Percentiles rank a stretch among this genome's conserved stretches.
phyloP scores from a whole-genome alignment of 2,113 vertebrate genomes.

The Gnathonemus echidnorhynchus region DNA sequence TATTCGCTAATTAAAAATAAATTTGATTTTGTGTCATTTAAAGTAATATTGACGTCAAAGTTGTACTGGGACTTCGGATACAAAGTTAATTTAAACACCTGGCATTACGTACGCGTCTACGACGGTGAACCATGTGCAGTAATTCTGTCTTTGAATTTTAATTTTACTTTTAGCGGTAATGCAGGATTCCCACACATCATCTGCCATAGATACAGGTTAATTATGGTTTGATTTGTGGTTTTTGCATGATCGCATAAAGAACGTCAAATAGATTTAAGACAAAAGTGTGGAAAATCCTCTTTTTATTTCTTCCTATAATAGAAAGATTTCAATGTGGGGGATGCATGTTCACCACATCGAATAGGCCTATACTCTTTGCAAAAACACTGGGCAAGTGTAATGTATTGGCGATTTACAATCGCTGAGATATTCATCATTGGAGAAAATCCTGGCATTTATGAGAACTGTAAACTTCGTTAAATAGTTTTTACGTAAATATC shows the following conservation, averaged over 20 bases:
- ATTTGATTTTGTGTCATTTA: conserved; percentile 98
- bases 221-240: not conserved
- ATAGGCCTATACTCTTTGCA: not conserved
- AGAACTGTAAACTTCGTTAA: not conserved
- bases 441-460: not conserved
- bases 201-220: not conserved
- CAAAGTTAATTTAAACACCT: conserved; percentile 73
- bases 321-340: not conserved
- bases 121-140: conserved; percentile 37
- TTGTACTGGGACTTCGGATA: conserved; percentile 91
- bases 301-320: not conserved
- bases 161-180: not conserved
- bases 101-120: conserved; percentile 41
- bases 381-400: not conserved
- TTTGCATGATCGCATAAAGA: not conserved
- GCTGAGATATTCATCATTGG: not conserved
- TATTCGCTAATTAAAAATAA: conserved; percentile 99
- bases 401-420: not conserved
- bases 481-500: not conserved
- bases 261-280: not conserved
- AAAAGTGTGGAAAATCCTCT: not conserved
- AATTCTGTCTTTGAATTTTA: not conserved
- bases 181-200: not conserved
- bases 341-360: not conserved
- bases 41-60: conserved; percentile 96